Conservation (phyloP, 1,140 invertebrate species). For the Drosophila erecta region DNA sequence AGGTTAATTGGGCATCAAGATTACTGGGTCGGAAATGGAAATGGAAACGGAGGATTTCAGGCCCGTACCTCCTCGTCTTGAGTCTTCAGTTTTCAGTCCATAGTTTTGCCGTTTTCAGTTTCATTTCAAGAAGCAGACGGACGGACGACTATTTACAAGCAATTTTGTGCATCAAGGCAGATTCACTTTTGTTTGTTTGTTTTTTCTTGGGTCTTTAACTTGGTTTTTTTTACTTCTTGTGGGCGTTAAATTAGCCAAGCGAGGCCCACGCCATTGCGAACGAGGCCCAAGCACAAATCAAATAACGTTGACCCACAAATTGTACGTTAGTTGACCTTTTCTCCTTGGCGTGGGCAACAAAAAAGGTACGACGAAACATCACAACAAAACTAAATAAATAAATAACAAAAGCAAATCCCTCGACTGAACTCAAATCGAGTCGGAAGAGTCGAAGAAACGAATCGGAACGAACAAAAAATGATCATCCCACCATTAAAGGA, state of each 20-base stretch:
- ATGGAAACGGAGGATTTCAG: conserved; percentile 68
- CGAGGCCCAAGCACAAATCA: conserved; percentile 72
- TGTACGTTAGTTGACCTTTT: conserved; percentile 81
- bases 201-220: conserved; percentile 18
- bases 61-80: conserved; percentile 25
- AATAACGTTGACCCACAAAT: conserved; percentile 83
- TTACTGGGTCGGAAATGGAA: conserved; percentile 84
- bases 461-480: conserved; percentile 28
- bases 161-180: conserved; percentile 75
- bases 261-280: conserved; percentile 65
- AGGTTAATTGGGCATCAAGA: conserved; percentile 85
- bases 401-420: conserved; percentile 32
- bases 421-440: conserved; percentile 13
- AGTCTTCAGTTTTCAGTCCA: conserved; percentile 16
- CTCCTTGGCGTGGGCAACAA: conserved; percentile 53
- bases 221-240: conserved; percentile 45
- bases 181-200: conserved; percentile 81
- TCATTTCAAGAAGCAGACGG: conserved; percentile 70
- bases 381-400: conserved; percentile 16
- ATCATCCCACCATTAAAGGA: conserved; percentile 63
- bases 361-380: conserved; percentile 13
- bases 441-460: conserved; percentile 12
- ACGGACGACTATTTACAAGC: conserved; percentile 66
- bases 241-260: conserved; percentile 77
- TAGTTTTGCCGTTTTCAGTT: conserved; percentile 52